Evolutionary conservation across 1,140 invertebrate species (phyloP), one percentile per base, ranked within the genome.

Genomic region (Ceratitis capitata): DNA sequence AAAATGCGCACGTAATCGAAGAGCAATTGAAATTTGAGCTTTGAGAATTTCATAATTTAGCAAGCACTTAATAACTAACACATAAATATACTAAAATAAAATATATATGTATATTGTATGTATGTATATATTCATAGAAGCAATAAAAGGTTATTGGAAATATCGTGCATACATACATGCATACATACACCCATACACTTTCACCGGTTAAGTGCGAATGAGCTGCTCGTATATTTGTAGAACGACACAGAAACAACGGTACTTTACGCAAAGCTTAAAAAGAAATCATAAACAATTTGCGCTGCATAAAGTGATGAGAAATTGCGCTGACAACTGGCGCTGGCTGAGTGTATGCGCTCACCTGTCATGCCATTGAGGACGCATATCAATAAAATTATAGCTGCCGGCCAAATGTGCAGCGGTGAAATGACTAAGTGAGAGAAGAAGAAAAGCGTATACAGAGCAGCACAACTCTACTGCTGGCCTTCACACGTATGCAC

Each of bases 351-450:
- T 45, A 47, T 78, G 69, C 35, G 23, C 23, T 78, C 32, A 78
- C 69, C 69, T 78, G 69, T 78, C 69, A 47, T 45, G 69, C 69
- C 69, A 45, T 78, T 78, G 39, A 78, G 69, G 69, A 78, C 69
- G 69, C 69, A 78, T 78, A 78, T 78, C 69, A 78, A 78, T 78
- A 78, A 78, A 45, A n/a, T n/a, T 45, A 78, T 78, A n/a, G 39
- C 35, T 23, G 39, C 4, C 0, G 12, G 69, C 6, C 19, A 47
- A n/a, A 16, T 23, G 35, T 74, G 26, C 29, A 6, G 5, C 10
- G 69, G 69, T n/a, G 32, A 12, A n/a, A n/a, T 29, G n/a, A n/a
- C 9, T 19, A 78, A n/a, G 23, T 7, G 7, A 45, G 16, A 45
- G 61, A 6, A 19, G 12, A 35, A 35, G 16, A 32, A 39, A 61